Conservation (phyloP, 2,113 vertebrate species). For the Macquaria australasica region DNA sequence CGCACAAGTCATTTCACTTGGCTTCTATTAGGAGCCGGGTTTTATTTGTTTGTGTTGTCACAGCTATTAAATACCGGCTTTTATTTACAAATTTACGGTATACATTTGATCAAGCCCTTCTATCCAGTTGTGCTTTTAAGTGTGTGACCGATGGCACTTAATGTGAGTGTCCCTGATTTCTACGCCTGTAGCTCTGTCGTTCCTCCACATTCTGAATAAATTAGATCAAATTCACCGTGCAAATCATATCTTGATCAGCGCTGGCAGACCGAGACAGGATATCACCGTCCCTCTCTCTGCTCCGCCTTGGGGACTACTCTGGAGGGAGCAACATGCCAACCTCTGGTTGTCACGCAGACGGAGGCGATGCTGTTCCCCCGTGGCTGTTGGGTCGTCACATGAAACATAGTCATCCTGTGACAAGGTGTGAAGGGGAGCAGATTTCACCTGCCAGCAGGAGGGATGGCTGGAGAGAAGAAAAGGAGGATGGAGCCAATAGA, state of each 20-base stretch:
- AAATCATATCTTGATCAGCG: slow-evolving; percentile 66
- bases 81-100: neutral
- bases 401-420: slow-evolving; percentile 63
- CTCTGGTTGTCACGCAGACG: slow-evolving; percentile 65
- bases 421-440: slow-evolving; percentile 80
- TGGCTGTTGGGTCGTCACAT: slow-evolving; percentile 60
- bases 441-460: slow-evolving; percentile 80
- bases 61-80: slow-evolving; percentile 15
- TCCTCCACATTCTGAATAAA: slow-evolving; percentile 52
- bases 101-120: slow-evolving; percentile 35
- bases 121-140: slow-evolving; percentile 48
- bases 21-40: neutral
- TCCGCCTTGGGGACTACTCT: slow-evolving; percentile 43
- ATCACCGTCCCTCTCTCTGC: slow-evolving; percentile 34
- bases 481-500: slow-evolving; percentile 58
- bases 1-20: neutral
- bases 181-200: slow-evolving; percentile 27
- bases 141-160: slow-evolving; percentile 48
- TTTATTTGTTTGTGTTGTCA: slow-evolving; percentile 25
- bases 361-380: slow-evolving; percentile 27
- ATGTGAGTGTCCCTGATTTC: slow-evolving; percentile 46
- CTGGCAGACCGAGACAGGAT: slow-evolving; percentile 46
- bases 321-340: slow-evolving; percentile 41
- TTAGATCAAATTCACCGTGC: slow-evolving; percentile 59
- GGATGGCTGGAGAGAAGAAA: slow-evolving; percentile 54